Percentiles rank a stretch among this genome's conserved stretches.
Evolutionary conservation across 2,113 vertebrate genomes (phyloP).

Genomic region (Pogona vitticeps): DNA sequence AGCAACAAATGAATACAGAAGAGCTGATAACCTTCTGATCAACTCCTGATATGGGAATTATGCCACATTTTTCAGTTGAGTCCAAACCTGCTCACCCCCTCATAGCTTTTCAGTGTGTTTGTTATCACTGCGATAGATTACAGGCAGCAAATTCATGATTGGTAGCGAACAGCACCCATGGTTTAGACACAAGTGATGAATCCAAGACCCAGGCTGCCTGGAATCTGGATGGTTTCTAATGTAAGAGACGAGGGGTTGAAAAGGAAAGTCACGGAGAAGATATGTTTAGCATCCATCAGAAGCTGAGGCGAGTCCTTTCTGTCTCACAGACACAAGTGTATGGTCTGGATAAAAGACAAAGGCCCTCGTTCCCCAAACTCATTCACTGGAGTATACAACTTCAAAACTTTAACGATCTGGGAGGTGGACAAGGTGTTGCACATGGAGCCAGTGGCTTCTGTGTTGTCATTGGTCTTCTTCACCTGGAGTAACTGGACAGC

Average conservation of each 20-base stretch:
- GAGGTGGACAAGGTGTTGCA: conserved; percentile 92
- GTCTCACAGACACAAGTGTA: conserved; percentile 95
- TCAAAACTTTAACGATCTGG: conserved; percentile 98
- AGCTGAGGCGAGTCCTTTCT: conserved; percentile 94
- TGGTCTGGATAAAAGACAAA: conserved; percentile 94
- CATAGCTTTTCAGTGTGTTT: conserved; percentile 53
- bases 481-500: conserved; percentile 97
- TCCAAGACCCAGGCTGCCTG: conserved; percentile 88
- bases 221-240: conserved; percentile 97
- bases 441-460: conserved; percentile 98
- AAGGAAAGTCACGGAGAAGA: conserved; percentile 96
- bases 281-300: conserved; percentile 98
- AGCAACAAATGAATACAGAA: fast-evolving
- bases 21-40: fast-evolving
- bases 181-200: conserved; percentile 93
- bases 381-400: conserved; percentile 97
- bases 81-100: conserved; percentile 21
- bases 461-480: conserved; percentile 96
- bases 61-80: too few relatives aligned
- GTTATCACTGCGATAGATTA: conserved; percentile 42
- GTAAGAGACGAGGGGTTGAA: conserved; percentile 95
- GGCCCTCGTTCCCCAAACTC: conserved; percentile 98
- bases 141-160: conserved; percentile 48
- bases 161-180: conserved; percentile 26
- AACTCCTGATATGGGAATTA: background rate